These are phyloP conservation scores for Sycophila texana DNA, from an alignment of 2,888 invertebrate genomes.

Conservation along the genomic window DNA sequence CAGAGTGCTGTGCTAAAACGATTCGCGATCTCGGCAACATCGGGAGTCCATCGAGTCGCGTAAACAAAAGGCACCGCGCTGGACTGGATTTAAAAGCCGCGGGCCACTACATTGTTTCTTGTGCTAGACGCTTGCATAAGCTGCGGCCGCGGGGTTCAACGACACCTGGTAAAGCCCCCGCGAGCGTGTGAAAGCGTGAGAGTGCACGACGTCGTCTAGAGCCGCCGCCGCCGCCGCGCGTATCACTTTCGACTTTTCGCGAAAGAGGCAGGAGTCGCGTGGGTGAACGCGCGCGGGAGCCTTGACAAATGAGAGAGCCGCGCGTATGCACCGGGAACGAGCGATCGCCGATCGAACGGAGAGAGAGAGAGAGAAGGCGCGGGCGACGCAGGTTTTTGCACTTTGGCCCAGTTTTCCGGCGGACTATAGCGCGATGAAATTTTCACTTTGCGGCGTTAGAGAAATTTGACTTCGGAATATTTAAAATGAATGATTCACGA, in stretches of 20 bases:
- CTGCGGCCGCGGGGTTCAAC: conserved; percentile 43
- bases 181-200: conserved; percentile 53
- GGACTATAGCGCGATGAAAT: background rate
- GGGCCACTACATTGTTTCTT: too few relatives aligned
- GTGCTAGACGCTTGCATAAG: background rate
- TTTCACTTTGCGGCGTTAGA: background rate
- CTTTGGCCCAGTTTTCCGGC: conserved; percentile 38
- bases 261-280: conserved; percentile 16
- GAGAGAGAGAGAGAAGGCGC: background rate
- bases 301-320: conserved; percentile 42
- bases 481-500: background rate
- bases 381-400: conserved; percentile 24
- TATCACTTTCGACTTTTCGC: conserved; percentile 43
- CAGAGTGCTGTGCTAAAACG: too few relatives aligned
- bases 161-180: conserved; percentile 40
- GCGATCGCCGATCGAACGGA: background rate
- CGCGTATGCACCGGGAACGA: background rate
- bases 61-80: too few relatives aligned
- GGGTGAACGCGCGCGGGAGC: conserved; percentile 14
- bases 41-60: too few relatives aligned
- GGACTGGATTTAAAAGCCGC: too few relatives aligned
- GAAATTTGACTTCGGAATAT: conserved; percentile 1
- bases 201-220: conserved; percentile 26
- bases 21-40: too few relatives aligned
- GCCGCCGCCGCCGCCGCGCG: conserved; percentile 3